Conservation (phyloP, 2,113 vertebrate species). For the Protobothrops mucrosquamatus region DNA sequence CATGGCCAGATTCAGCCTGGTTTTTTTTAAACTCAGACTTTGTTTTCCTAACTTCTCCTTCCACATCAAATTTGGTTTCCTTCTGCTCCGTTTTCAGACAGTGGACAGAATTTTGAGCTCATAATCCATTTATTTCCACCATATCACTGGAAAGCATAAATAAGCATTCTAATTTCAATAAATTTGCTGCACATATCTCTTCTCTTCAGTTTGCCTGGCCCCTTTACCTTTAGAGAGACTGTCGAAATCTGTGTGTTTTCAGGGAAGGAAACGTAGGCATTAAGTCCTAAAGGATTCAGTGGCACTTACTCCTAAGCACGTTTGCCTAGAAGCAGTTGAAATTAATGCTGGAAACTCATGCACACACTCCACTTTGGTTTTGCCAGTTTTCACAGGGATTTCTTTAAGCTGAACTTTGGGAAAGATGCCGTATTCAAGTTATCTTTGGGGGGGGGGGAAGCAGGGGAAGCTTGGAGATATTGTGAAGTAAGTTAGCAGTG, state of each 20-base stretch:
- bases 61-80: not conserved
- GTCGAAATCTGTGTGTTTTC: not conserved
- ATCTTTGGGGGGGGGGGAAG: too few relatives aligned
- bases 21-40: not conserved
- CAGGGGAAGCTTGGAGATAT: too few relatives aligned
- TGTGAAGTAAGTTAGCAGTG: too few relatives aligned
- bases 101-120: not conserved
- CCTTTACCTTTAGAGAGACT: not conserved
- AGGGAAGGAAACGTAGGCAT: not conserved
- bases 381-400: too few relatives aligned
- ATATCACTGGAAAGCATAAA: not conserved
- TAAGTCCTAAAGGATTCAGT: too few relatives aligned
- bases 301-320: too few relatives aligned
- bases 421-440: too few relatives aligned
- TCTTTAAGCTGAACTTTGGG: too few relatives aligned
- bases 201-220: not conserved
- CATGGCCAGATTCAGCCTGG: not conserved
- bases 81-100: not conserved
- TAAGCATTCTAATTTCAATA: not conserved
- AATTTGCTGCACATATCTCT: not conserved
- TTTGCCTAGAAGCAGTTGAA: too few relatives aligned
- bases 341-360: too few relatives aligned
- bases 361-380: too few relatives aligned
- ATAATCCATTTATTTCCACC: not conserved
- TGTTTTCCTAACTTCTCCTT: not conserved